These are phyloP conservation scores for Aspiorhynchus laticeps DNA, from an alignment of 2,113 vertebrate species.

Conservation along the genomic window DNA sequence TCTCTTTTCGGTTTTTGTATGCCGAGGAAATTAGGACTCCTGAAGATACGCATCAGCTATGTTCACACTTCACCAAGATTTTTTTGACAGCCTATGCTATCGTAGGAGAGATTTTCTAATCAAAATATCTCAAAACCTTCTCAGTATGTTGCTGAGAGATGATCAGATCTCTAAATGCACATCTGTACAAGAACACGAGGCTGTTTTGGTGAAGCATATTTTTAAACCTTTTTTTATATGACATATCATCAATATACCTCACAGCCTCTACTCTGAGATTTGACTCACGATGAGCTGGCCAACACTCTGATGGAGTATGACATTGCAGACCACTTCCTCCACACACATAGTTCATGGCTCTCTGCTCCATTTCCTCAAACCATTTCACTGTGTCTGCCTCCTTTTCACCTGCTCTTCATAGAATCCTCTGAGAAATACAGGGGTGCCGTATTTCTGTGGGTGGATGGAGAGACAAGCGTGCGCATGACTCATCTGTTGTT, in stretches of 20 bases:
- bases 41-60: not conserved
- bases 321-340: constrained; percentile 24
- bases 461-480: constrained; percentile 25
- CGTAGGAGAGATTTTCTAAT: constrained; percentile 1
- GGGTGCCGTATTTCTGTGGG: constrained; percentile 18
- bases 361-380: constrained; percentile 45
- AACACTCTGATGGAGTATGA: constrained; percentile 42
- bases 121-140: not conserved
- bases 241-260: not conserved
- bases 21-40: not conserved
- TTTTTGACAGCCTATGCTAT: constrained; percentile 4
- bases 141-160: not conserved
- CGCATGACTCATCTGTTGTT: constrained; percentile 41
- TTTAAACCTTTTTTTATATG: not conserved
- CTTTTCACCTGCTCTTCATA: constrained; percentile 25
- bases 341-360: constrained; percentile 35
- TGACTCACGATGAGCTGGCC: constrained; percentile 35
- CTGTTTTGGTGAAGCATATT: not conserved
- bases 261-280: not conserved
- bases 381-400: constrained; percentile 31
- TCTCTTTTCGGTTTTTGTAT: not conserved
- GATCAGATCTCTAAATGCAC: not conserved
- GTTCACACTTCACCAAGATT: not conserved
- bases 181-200: not conserved
- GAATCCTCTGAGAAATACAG: constrained; percentile 10